phyloP scores from a whole-genome alignment of 2,888 invertebrate species.

The Dolichopus griseipennis region DNA sequence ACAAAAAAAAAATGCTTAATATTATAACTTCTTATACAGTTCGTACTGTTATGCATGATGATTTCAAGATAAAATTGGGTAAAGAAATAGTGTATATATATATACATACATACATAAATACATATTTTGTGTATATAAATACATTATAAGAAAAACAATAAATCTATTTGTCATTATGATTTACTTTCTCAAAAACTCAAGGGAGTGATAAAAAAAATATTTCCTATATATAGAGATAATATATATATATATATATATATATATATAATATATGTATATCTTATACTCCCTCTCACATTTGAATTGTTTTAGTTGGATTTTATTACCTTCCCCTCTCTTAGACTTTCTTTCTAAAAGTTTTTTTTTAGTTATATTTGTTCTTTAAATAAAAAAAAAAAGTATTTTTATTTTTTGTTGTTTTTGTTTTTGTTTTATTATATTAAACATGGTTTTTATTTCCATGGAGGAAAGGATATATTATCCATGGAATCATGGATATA shows the following conservation, averaged over 20 bases:
- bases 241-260: not conserved
- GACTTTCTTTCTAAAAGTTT: not conserved
- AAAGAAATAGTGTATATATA: not conserved
- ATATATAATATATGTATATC: too few species aligned
- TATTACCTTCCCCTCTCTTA: not conserved
- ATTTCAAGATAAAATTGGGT: not conserved
- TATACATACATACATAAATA: not conserved
- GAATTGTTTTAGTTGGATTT: not conserved
- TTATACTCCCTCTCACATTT: not conserved
- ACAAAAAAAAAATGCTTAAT: not conserved
- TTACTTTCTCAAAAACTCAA: conserved; percentile 1
- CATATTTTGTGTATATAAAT: not conserved
- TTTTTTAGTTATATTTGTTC: too few species aligned
- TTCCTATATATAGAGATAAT: not conserved
- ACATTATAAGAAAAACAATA: not conserved
- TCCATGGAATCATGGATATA: too few species aligned
- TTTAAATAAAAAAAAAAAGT: not conserved
- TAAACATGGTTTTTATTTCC: not conserved
- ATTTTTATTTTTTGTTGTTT: not conserved
- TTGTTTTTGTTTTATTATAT: not conserved
- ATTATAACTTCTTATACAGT: not conserved
- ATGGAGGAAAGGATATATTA: not conserved
- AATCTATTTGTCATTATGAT: conserved; percentile 6
- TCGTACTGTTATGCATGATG: not conserved
- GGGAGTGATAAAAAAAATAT: conserved; percentile 2